A percentile compares a stretch with the other conserved stretches of the same genome.
Conservation (phyloP, 2,797 vertebrate species). For the Mycteria americana region DNA sequence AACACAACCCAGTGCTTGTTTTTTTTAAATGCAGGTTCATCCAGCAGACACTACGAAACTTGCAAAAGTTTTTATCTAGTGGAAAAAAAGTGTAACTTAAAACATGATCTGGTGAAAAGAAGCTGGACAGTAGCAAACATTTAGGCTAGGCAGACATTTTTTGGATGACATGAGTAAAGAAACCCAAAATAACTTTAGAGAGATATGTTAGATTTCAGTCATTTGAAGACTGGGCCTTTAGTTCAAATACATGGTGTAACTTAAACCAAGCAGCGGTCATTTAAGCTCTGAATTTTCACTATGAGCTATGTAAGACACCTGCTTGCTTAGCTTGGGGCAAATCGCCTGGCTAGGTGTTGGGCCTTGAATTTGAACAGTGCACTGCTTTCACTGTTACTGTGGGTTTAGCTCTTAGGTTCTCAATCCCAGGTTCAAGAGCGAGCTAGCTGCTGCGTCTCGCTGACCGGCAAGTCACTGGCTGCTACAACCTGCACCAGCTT, state of each 20-base stretch:
- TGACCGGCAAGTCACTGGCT: not conserved
- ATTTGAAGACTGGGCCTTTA: not conserved
- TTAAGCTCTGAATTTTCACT: not conserved
- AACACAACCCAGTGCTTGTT: not conserved
- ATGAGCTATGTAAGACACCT: not conserved
- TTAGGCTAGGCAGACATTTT: not conserved
- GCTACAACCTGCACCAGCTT: not conserved
- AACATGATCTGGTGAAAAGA: not conserved
- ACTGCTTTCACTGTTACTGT: not conserved
- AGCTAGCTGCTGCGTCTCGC: not conserved
- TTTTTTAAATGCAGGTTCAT: not conserved
- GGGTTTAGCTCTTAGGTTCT: not conserved
- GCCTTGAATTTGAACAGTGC: not conserved
- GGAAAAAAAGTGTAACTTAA: not conserved
- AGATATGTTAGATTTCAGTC: not conserved
- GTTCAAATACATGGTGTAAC: not conserved
- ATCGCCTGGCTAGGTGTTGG: not conserved
- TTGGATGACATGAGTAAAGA: not conserved
- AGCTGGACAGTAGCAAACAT: not conserved
- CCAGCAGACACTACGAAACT: not conserved
- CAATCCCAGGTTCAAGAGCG: not conserved
- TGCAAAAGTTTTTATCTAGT: not conserved
- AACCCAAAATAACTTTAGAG: not conserved
- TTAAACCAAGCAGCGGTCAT: not conserved
- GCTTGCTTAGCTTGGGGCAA: not conserved